phyloP scores from a whole-genome alignment of 2,113 vertebrate species.

The Hemicordylus capensis region DNA sequence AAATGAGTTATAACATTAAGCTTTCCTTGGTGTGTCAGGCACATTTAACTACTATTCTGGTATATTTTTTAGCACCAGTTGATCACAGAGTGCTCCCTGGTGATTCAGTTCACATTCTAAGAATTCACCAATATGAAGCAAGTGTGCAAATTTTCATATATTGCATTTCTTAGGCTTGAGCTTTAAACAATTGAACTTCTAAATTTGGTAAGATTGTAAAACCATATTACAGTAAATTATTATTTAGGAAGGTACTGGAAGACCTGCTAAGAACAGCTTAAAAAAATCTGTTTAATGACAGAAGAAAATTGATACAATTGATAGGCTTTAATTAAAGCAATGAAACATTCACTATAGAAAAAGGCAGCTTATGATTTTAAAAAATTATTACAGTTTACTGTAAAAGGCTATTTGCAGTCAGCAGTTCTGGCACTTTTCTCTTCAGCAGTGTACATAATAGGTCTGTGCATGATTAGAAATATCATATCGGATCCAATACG shows the following conservation, averaged over 20 bases:
- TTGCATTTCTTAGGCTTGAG: neutral
- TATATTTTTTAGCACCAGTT: no score
- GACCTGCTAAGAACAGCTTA: neutral
- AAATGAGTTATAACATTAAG: no score
- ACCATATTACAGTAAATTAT: neutral
- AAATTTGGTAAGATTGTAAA: fast-evolving
- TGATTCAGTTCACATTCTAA: no score
- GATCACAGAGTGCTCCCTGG: no score
- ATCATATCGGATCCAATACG: no score
- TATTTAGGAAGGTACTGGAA: neutral
- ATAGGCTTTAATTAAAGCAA: conserved; percentile 13
- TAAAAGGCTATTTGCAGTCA: neutral
- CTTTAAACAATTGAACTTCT: neutral
- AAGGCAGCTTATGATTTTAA: neutral
- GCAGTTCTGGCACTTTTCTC: neutral
- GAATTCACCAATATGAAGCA: no score
- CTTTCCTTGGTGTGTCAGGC: no score
- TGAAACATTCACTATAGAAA: neutral
- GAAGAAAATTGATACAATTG: neutral
- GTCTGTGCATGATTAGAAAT: no score
- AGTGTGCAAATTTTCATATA: no score
- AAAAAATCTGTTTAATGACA: neutral
- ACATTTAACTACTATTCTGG: no score
- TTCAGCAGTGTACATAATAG: no score
- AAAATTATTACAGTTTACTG: neutral